phyloP scores from a whole-genome alignment of 2,797 vertebrate genomes.

The Apogon talboti region DNA sequence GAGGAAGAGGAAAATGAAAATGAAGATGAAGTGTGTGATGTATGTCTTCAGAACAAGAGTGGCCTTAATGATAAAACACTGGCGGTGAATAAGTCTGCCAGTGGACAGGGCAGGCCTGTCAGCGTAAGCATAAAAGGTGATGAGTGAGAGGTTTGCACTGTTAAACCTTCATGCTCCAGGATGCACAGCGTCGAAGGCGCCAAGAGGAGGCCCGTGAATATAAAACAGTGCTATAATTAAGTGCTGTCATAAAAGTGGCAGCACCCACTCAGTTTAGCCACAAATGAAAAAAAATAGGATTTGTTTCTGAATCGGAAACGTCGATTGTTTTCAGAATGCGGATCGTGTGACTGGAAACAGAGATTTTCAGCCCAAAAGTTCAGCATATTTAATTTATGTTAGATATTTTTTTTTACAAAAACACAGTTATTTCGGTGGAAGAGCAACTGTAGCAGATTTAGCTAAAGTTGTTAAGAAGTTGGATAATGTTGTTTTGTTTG shows the following conservation, averaged over 20 bases:
- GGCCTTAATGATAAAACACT: constrained; percentile 71
- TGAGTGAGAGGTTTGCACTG: constrained; percentile 75
- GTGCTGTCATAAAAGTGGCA: constrained; percentile 35
- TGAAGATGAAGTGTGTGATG: constrained; percentile 65
- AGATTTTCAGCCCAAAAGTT: constrained; percentile 5
- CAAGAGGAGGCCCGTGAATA: constrained; percentile 47
- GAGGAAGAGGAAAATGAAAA: constrained; percentile 50
- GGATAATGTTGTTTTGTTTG: no score
- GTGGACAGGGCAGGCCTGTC: constrained; percentile 68
- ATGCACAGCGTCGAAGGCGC: constrained; percentile 53
- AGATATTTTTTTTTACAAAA: constrained; percentile 12
- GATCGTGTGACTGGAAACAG: constrained; percentile 30
- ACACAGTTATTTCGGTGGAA: not conserved
- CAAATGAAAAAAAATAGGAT: constrained; percentile 19
- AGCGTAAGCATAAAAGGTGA: constrained; percentile 73
- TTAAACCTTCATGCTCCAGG: constrained; percentile 70
- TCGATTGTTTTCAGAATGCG: constrained; percentile 2
- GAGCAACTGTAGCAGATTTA: constrained; percentile 3
- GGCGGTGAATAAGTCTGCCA: constrained; percentile 66
- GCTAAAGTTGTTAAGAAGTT: no score
- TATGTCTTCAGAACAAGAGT: constrained; percentile 63
- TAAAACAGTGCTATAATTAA: constrained; percentile 61
- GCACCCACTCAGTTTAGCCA: constrained; percentile 25
- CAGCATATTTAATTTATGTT: constrained; percentile 15
- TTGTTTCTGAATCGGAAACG: constrained; percentile 29